Evolutionary conservation across 2,888 invertebrate species (phyloP).

Genomic region (Hylaea fasciaria): DNA sequence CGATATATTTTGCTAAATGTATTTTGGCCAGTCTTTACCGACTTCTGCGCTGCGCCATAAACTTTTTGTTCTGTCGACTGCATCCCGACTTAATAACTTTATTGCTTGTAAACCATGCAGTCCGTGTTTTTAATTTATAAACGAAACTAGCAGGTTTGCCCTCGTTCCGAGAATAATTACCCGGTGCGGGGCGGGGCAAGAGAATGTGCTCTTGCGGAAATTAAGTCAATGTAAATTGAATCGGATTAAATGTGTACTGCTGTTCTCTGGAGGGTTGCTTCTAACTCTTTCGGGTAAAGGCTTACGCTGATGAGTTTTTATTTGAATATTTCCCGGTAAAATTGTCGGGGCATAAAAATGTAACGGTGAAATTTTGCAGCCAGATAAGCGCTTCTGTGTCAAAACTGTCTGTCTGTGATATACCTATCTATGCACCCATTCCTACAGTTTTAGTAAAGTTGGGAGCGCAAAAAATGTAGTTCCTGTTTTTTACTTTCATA

Average conservation of each 20-base stretch:
- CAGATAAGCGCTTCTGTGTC: slow-evolving; percentile 18
- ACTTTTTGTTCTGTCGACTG: slow-evolving; percentile 63
- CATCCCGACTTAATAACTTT: slow-evolving; percentile 73
- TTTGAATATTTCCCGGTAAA: slow-evolving; percentile 15
- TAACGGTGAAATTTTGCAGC: slow-evolving; percentile 18
- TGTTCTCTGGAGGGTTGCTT: slow-evolving; percentile 15
- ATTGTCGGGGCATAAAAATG: slow-evolving; percentile 37
- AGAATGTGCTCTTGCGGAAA: slow-evolving; percentile 29
- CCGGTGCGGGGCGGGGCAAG: slow-evolving; percentile 23
- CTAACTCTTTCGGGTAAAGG: slow-evolving; percentile 25
- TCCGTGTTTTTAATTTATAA: slow-evolving; percentile 68
- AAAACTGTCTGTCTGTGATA: not conserved
- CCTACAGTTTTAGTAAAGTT: too few relatives aligned
- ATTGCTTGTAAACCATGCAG: slow-evolving; percentile 66
- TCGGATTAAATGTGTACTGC: slow-evolving; percentile 50
- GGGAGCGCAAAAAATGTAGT: too few relatives aligned
- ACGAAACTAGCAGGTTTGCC: slow-evolving; percentile 46
- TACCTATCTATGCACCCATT: too few relatives aligned
- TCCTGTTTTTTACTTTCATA: too few relatives aligned
- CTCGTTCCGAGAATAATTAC: slow-evolving; percentile 47
- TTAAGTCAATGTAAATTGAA: slow-evolving; percentile 60
- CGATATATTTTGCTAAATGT: slow-evolving; percentile 68
- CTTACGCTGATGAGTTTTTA: slow-evolving; percentile 33
- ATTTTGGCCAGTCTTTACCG: slow-evolving; percentile 70
- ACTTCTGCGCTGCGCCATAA: slow-evolving; percentile 56